A percentile compares a stretch with the other conserved stretches of the same genome.
Evolutionary conservation across 2,797 vertebrate genomes (phyloP).

Genomic region (Adelosebastes latens): DNA sequence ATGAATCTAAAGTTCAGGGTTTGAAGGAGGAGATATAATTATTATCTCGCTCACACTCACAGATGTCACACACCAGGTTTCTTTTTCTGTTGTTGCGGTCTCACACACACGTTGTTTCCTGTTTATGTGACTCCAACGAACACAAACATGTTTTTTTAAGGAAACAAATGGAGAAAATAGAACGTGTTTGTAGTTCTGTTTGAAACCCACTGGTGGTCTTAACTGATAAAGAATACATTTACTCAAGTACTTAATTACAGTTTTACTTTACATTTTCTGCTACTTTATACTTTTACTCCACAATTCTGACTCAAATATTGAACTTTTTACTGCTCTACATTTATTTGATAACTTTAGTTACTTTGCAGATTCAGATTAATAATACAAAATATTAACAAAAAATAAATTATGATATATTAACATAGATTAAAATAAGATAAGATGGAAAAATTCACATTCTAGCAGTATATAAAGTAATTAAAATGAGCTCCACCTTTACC

Average conservation of each 20-base stretch:
- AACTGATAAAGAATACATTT: not conserved
- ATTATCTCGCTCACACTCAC: not conserved
- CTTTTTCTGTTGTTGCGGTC: not conserved
- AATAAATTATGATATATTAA: too few relatives aligned
- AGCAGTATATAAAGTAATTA: too few relatives aligned
- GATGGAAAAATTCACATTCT: too few relatives aligned
- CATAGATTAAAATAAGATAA: too few relatives aligned
- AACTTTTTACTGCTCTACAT: too few relatives aligned
- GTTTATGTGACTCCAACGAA: not conserved
- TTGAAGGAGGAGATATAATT: not conserved
- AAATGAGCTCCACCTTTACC: too few relatives aligned
- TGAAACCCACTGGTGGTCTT: not conserved
- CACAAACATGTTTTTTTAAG: slow-evolving; percentile 12
- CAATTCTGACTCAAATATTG: too few relatives aligned
- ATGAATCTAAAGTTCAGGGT: not conserved
- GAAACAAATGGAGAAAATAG: not conserved
- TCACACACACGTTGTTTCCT: slow-evolving; percentile 5
- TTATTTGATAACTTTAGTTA: too few relatives aligned
- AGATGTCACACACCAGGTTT: not conserved
- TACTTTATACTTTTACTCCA: not conserved
- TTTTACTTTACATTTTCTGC: not conserved
- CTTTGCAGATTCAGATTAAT: too few relatives aligned
- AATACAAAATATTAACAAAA: too few relatives aligned
- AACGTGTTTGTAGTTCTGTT: not conserved
- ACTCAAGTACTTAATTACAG: not conserved